A percentile compares a stretch with the other conserved stretches of the same genome.
phyloP scores from a whole-genome alignment of 2,888 invertebrate genomes.

The Salpingus planirostris region DNA sequence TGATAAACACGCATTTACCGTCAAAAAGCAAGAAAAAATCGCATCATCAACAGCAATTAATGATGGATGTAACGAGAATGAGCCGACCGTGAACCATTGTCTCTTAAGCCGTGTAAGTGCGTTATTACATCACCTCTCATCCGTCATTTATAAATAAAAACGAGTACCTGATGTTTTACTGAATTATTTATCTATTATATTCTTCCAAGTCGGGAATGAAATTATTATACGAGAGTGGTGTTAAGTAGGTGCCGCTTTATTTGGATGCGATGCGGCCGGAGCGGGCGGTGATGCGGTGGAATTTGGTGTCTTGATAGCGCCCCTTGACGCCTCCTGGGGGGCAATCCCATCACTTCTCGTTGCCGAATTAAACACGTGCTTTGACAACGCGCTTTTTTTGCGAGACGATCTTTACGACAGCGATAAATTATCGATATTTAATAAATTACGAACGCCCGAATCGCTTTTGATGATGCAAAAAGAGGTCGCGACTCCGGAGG shows the following conservation, averaged over 20 bases:
- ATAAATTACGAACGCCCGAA: no score
- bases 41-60: no score
- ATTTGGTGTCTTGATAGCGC: conserved; percentile 24
- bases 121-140: no score
- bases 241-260: conserved; percentile 6
- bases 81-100: conserved; percentile 13
- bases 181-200: no score
- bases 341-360: conserved; percentile 17
- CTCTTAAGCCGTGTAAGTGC: conserved; percentile 1
- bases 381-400: conserved; percentile 22
- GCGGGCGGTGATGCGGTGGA: conserved; percentile 16
- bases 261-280: conserved; percentile 2
- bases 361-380: conserved; percentile 22
- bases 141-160: no score
- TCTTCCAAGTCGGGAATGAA: no score
- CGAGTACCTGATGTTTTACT: no score
- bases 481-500: no score
- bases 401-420: conserved; percentile 18
- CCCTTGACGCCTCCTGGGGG: conserved; percentile 24
- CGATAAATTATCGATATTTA: conserved; percentile 19
- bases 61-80: no score
- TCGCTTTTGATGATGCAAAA: no score
- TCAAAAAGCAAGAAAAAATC: no score
- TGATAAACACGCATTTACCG: no score
- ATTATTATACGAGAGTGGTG: not conserved